Evolutionary conservation across 2,797 vertebrate species (phyloP).

Genomic region (Morelia viridis): DNA sequence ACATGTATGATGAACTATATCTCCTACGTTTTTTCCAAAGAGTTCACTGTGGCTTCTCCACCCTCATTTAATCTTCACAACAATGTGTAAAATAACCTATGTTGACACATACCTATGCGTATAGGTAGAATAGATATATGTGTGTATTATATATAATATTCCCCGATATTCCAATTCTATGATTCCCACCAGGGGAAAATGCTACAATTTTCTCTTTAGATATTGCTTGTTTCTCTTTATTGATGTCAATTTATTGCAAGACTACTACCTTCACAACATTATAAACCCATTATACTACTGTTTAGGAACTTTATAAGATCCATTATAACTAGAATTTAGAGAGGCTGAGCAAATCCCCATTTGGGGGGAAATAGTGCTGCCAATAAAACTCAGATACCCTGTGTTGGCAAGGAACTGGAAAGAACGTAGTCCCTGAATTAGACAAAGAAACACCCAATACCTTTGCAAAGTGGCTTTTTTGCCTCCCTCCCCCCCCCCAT

Average conservation of each 20-base stretch:
- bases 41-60: background rate
- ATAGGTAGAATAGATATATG: background rate
- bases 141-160: background rate
- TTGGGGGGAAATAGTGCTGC: background rate
- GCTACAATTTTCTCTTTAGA: background rate
- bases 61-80: background rate
- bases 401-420: background rate
- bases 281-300: background rate
- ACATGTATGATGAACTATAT: background rate
- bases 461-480: background rate
- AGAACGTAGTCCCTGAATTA: background rate
- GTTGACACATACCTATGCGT: background rate
- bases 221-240: background rate
- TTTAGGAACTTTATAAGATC: background rate
- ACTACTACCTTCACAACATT: background rate
- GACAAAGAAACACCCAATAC: background rate
- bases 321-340: background rate
- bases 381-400: background rate
- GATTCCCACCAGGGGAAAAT: background rate
- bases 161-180: background rate
- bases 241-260: background rate
- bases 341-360: background rate
- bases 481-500: background rate
- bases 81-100: background rate
- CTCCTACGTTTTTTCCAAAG: background rate